Base-by-base conservation (phyloP, 1,140 invertebrate species). In the Leptinotarsa defecta region DNA sequence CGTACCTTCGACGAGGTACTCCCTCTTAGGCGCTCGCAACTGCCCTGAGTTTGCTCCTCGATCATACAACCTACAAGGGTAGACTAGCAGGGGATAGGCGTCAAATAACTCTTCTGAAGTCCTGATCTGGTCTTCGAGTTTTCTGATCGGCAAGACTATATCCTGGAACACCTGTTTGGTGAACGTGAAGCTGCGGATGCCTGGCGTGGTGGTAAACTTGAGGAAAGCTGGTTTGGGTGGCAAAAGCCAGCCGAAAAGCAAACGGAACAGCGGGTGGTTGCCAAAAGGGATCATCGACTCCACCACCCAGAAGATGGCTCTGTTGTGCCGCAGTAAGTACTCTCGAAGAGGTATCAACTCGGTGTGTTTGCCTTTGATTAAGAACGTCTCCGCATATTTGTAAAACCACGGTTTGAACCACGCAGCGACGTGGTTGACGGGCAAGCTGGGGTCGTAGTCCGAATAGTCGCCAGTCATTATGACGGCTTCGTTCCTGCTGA, bases 401-500 rank as follows among this genome's bases (percentile, higher is more conserved):
- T 90, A 92, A 81, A 91, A 92, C 90, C 91, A 90, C 6, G 89
- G 89, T 78, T 90, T 90, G 80, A 88, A 89, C 87, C 88, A 90
- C 20, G 77, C 79, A 13, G 87, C 83, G 13, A 89, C 76, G 62
- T 86, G 78, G 78, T 90, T 90, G 19, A 89, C 83, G 81, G 87
- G 68, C 8, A 83, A 65, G 43, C 76, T 78, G 8, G 77, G 49
- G 48, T 81, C 78, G 62, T 83, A 83, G 80, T 89, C 85, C 15
- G 85, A 82, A 82, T 88, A 89, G 49, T 87, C 85, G 48, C 88
- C 88, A 57, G 86, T 82, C 88, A 89, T 89, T 34, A 90, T 83
- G 6, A 90, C 89, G 34, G 88, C 88, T 78, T 87, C 82, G n/a
- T 90, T 81, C 71, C 86, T 85, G 74, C 75, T 84, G 77, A 83